Base-by-base conservation (phyloP, 2,888 invertebrate genomes). In the Meteorus cinctellus region DNA sequence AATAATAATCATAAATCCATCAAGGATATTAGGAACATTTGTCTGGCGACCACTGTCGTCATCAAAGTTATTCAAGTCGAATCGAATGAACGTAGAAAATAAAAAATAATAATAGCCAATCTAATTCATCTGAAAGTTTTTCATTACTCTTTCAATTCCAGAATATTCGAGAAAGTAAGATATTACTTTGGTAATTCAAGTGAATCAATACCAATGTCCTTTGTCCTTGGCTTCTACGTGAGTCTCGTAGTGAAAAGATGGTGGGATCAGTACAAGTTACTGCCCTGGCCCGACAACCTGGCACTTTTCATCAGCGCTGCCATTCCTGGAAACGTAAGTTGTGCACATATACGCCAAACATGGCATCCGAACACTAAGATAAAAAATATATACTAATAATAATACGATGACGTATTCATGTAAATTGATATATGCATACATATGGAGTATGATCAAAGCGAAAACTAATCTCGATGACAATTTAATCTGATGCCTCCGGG, bases 171-270 rank as follows among this genome's bases (percentile, higher is more conserved):
- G 90, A 95, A 93, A 89, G 94, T 97, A 72, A 94, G 95, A 59
- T 92, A 93, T 82, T 97, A 97, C 91, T 97, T 97, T 89, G 94
- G 95, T 77, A 94, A 95, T 84, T 96, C 96, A 90, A 95, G 95
- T 87, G 96, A 96, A 89, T 95, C 95, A 77, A 97, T 98, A 87
- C 98, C 98, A 55, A 95, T 98, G 94, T 96, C 97, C 41, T 98
- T 98, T 91, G 97, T 98, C 73, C 93, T 98, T 82, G 98, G 97
- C 76, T 98, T 98, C 92, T 98, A 97, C 91, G 97, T 98, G 81
- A 95, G 95, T 85, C 92, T 97, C 84, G 95, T 98, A 72, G 97
- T 98, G 82, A 95, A 95, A 87, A 92, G 98, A 84, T 98, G 97
- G 97, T 98, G 97, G 97, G 96, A 97, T 88, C 97, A 98, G 89